Evolutionary conservation across 2,888 invertebrate genomes (phyloP).

Genomic region (Caenorhabditis virilis): DNA sequence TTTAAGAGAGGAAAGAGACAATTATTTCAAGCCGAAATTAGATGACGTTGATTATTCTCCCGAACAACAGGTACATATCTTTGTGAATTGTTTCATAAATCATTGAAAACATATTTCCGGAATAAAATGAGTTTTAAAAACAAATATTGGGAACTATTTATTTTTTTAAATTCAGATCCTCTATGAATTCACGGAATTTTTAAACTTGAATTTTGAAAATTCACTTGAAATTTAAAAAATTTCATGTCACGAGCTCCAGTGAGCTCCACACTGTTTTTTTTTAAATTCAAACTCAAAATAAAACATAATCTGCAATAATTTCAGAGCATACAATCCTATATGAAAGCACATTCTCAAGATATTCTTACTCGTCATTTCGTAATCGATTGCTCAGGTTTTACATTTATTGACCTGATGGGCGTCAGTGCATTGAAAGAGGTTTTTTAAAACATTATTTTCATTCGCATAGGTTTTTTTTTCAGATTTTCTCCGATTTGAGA

Average conservation of each 20-base stretch:
- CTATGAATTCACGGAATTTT: too few relatives aligned
- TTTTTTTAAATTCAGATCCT: too few relatives aligned
- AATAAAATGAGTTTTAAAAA: neutral
- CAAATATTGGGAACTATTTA: too few relatives aligned
- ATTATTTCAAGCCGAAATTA: slow-evolving; percentile 11
- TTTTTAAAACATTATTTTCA: neutral
- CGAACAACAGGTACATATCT: too few relatives aligned
- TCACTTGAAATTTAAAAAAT: neutral
- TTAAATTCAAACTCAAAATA: neutral
- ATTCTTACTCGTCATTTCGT: slow-evolving; percentile 59
- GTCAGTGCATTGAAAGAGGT: slow-evolving; percentile 65
- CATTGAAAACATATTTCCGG: neutral
- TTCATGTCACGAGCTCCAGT: neutral
- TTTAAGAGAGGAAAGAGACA: slow-evolving; percentile 36
- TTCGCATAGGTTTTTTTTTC: slow-evolving; percentile 9
- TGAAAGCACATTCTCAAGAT: slow-evolving; percentile 9
- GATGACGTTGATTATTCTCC: too few relatives aligned
- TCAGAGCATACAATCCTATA: slow-evolving; percentile 9
- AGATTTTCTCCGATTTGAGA: slow-evolving; percentile 56
- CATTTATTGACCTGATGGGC: slow-evolving; percentile 68
- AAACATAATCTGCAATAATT: too few relatives aligned
- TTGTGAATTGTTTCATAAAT: neutral
- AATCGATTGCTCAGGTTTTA: slow-evolving; percentile 68
- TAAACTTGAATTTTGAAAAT: too few relatives aligned
- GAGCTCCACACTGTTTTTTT: neutral